phyloP scores from a whole-genome alignment of 2,888 invertebrate species.

The Gastracanthus pulcherrimus region DNA sequence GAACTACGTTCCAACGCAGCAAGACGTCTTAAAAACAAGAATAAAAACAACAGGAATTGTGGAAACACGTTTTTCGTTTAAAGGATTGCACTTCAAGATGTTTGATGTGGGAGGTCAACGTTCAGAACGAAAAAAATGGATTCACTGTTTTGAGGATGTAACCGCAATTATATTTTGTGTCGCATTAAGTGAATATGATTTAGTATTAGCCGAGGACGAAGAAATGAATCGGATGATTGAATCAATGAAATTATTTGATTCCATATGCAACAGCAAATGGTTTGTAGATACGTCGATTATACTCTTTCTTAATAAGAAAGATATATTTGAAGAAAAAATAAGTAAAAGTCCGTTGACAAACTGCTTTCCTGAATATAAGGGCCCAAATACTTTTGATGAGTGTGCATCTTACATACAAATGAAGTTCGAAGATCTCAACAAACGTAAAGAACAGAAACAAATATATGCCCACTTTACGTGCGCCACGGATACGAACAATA shows the following conservation, averaged over 20 bases:
- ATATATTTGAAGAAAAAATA: constrained; percentile 94
- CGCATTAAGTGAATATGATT: constrained; percentile 92
- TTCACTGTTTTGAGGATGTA: constrained; percentile 95
- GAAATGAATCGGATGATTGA: constrained; percentile 96
- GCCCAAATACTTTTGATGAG: constrained; percentile 90
- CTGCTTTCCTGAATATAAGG: constrained; percentile 94
- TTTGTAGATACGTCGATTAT: constrained; percentile 95
- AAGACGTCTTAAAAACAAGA: constrained; percentile 92
- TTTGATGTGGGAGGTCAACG: constrained; percentile 96
- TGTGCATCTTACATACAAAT: constrained; percentile 92
- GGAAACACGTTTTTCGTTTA: constrained; percentile 93
- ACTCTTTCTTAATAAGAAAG: constrained; percentile 94
- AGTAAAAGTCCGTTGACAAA: constrained; percentile 88
- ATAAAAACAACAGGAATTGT: constrained; percentile 96
- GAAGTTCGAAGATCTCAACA: constrained; percentile 94
- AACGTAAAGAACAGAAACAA: constrained; percentile 92
- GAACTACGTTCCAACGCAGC: constrained; percentile 92
- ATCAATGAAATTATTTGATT: constrained; percentile 94
- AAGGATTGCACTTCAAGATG: constrained; percentile 93
- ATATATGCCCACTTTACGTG: constrained; percentile 95
- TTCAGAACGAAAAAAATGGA: constrained; percentile 97
- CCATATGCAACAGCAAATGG: constrained; percentile 96
- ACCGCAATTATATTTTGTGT: constrained; percentile 96
- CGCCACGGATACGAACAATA: constrained; percentile 93
- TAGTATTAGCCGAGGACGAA: constrained; percentile 91